Conservation (phyloP, 2,888 invertebrate species). For the Drosophila pegasa region DNA sequence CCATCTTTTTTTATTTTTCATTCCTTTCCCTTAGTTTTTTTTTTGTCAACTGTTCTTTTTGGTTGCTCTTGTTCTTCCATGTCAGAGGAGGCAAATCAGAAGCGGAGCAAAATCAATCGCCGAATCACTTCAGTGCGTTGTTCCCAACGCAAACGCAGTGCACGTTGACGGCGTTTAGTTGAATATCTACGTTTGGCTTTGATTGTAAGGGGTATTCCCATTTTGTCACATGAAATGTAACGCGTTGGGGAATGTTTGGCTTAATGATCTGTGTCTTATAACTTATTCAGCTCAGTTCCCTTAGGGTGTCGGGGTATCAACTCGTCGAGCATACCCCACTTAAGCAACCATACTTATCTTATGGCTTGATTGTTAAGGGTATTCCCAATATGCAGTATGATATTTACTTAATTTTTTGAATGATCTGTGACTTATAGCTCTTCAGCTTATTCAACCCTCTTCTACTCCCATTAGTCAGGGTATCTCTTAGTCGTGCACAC, state of each 20-base stretch:
- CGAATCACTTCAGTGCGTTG: slow-evolving; percentile 83
- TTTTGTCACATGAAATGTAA: neutral
- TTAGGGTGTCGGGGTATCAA: too few species aligned
- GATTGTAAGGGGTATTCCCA: slow-evolving; percentile 1
- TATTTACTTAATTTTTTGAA: too few species aligned
- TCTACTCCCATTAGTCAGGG: neutral
- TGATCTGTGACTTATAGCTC: too few species aligned
- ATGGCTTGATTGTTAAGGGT: too few species aligned
- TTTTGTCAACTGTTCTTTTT: slow-evolving; percentile 14
- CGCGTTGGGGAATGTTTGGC: neutral
- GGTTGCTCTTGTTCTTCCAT: slow-evolving; percentile 22
- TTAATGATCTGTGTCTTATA: too few species aligned
- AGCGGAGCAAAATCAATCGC: slow-evolving; percentile 81
- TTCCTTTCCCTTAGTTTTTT: slow-evolving; percentile 2
- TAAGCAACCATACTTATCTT: too few species aligned
- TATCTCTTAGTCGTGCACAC: neutral
- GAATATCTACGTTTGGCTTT: slow-evolving; percentile 28
- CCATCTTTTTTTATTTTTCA: slow-evolving; percentile 1
- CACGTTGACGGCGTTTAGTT: slow-evolving; percentile 54
- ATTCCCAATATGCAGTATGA: too few species aligned
- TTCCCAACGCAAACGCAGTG: slow-evolving; percentile 36
- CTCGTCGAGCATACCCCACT: too few species aligned
- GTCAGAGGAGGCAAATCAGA: slow-evolving; percentile 56
- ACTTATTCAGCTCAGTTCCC: too few species aligned
- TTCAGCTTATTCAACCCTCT: neutral